Percentiles rank a stretch among this genome's conserved stretches.
phyloP scores from a whole-genome alignment of 2,797 vertebrate genomes.

The Phrynocephalus vlangalii region DNA sequence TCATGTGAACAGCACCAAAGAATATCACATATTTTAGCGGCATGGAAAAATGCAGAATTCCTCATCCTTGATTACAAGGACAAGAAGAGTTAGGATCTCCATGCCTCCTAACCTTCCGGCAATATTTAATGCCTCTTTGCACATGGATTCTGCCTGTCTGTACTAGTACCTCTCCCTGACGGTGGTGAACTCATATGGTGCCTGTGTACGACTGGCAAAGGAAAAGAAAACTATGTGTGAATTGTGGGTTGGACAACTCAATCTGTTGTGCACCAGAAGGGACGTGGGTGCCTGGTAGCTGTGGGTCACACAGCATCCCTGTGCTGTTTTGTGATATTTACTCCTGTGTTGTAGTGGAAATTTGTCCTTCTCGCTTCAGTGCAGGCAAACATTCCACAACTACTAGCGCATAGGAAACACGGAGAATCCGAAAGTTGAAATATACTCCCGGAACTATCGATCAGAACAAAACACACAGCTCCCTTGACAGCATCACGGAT shows the following conservation, averaged over 20 bases:
- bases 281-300: too few relatives aligned
- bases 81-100: too few relatives aligned
- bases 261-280: background rate
- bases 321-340: too few relatives aligned
- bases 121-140: background rate
- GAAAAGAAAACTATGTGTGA: background rate
- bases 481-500: slow-evolving; percentile 4
- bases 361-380: background rate
- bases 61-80: too few relatives aligned
- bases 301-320: too few relatives aligned
- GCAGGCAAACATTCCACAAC: background rate
- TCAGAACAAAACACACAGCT: background rate
- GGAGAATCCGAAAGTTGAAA: background rate
- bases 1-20: too few relatives aligned
- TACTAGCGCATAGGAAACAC: background rate
- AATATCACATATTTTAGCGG: too few relatives aligned
- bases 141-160: background rate
- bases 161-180: background rate
- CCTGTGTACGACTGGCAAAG: background rate
- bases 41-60: too few relatives aligned
- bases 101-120: too few relatives aligned
- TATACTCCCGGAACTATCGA: background rate
- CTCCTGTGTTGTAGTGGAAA: background rate
- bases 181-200: background rate
- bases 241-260: background rate